Base-by-base conservation (phyloP, 1,140 invertebrate genomes). In the Drosophila paulistorum region DNA sequence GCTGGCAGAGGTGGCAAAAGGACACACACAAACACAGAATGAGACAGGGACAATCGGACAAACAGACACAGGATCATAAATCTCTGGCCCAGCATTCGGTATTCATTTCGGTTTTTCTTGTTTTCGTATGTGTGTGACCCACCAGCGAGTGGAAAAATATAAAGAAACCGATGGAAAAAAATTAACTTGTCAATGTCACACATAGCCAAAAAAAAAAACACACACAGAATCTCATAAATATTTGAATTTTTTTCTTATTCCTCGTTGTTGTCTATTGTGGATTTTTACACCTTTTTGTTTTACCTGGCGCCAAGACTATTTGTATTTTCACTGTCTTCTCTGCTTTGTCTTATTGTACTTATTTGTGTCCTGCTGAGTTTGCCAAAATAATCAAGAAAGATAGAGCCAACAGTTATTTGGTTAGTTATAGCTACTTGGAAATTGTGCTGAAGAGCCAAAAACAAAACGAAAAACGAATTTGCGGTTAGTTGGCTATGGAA, bases 171-270 rank as follows among this genome's bases (percentile, higher is more conserved):
- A 51, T 51, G 45, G 17, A 61, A 41, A 48, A 63, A 87, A 87
- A 81, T 86, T 69, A 81, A 87, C 68, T 86, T 83, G 82, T 86
- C 82, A 68, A 65, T 61, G 68, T 75, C 48, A 55, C 63, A 62
- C 54, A 51, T 51, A 51, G 45, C 45, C 17, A 51, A 51, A 51
- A 51, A 48, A 48, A 45, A 51, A 58, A 71, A 84, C 77, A 69
- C 79, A 84, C 74, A 69, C 79, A 77, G 76, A 83, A 60, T 14
- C 71, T 67, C 74, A 75, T 84, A 89, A 89, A 89, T 79, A 84
- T 76, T 71, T 81, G 77, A 84, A 76, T 71, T 82, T 14, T 39
- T 65, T 26, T 67, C 35, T 10, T 59, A 65, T 35, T 68, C 42
- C n/a, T 54, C 64, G 66, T 61, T 62, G 64, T 68, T 74, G 55